Conservation (phyloP, 2,888 invertebrate genomes). For the Ormyrus rosae region DNA sequence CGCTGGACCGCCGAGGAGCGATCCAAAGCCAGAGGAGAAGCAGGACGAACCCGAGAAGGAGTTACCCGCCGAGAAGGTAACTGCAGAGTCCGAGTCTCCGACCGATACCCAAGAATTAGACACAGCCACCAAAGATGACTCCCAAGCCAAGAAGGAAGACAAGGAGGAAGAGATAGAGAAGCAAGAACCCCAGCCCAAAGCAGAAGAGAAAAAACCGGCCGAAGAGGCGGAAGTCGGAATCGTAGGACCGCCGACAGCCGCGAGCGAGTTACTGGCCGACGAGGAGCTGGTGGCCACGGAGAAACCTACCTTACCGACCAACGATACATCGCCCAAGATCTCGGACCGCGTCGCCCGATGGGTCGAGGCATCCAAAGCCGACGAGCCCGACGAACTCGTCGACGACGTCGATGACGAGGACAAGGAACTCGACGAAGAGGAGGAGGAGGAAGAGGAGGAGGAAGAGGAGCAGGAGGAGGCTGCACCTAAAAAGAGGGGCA, state of each 20-base stretch:
- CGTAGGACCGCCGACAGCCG: slow-evolving; percentile 70
- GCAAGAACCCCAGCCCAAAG: not conserved
- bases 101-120: not conserved
- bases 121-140: not conserved
- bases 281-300: slow-evolving; percentile 65
- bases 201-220: not conserved
- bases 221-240: slow-evolving; percentile 66
- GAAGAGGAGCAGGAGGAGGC: slow-evolving; percentile 26
- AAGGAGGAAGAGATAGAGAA: not conserved
- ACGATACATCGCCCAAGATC: slow-evolving; percentile 61
- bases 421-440: slow-evolving; percentile 15
- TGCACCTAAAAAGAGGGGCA: slow-evolving; percentile 30
- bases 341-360: slow-evolving; percentile 75
- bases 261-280: slow-evolving; percentile 68
- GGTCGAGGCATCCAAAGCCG: slow-evolving; percentile 72
- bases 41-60: slow-evolving; percentile 13
- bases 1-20: slow-evolving; percentile 24
- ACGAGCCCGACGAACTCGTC: slow-evolving; percentile 37
- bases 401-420: slow-evolving; percentile 13
- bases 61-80: slow-evolving; percentile 47
- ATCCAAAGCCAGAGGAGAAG: not conserved
- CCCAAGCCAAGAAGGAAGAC: not conserved
- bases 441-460: slow-evolving; percentile 38
- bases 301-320: slow-evolving; percentile 66
- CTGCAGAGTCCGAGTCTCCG: not conserved